These are phyloP conservation scores for Varroa destructor DNA, from an alignment of 1,140 invertebrate genomes.

Conservation along the genomic window DNA sequence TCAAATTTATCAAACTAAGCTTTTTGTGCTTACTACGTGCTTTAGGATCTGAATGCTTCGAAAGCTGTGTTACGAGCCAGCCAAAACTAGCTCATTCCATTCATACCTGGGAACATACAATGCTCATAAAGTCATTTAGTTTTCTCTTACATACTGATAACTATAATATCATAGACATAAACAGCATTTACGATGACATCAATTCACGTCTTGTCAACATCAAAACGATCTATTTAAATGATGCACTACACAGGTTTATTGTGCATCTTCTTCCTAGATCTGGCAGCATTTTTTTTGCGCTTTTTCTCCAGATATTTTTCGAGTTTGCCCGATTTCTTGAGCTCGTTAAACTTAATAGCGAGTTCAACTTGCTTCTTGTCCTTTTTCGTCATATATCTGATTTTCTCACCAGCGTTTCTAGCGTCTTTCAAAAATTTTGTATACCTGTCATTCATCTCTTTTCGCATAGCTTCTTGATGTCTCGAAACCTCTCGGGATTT, in stretches of 20 bases:
- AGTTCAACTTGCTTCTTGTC: conserved; percentile 48
- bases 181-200: too few relatives aligned
- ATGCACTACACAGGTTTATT: neutral
- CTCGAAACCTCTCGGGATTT: conserved; percentile 51
- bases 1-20: too few relatives aligned
- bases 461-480: conserved; percentile 45
- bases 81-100: too few relatives aligned
- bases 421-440: conserved; percentile 50
- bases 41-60: too few relatives aligned
- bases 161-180: too few relatives aligned
- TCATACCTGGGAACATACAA: too few relatives aligned
- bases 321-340: conserved; percentile 39
- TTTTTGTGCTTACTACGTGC: too few relatives aligned
- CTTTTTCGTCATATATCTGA: conserved; percentile 42
- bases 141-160: too few relatives aligned
- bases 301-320: conserved; percentile 59
- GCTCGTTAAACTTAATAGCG: conserved; percentile 53
- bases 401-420: conserved; percentile 55
- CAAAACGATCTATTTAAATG: too few relatives aligned
- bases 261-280: conserved; percentile 33
- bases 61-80: too few relatives aligned
- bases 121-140: too few relatives aligned
- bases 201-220: too few relatives aligned
- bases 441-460: conserved; percentile 47
- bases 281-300: conserved; percentile 49